Evolutionary conservation across 2,888 invertebrate species (phyloP).

Genomic region (Archaeoteleia sp.): DNA sequence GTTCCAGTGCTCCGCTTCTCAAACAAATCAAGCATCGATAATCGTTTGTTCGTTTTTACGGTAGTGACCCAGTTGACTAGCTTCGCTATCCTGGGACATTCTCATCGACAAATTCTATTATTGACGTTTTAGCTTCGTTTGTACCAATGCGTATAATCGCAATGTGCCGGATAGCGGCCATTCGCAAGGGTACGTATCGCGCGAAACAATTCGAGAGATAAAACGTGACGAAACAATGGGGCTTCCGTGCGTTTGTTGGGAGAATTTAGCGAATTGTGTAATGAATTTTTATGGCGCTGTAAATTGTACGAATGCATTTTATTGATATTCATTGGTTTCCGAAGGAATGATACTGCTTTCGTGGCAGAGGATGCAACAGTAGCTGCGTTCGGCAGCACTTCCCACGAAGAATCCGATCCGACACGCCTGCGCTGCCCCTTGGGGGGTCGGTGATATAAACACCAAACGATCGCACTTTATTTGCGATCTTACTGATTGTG

Average conservation of each 20-base stretch:
- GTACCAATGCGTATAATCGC: slow-evolving; percentile 4
- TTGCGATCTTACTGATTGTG: slow-evolving; percentile 28
- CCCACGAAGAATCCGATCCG: slow-evolving; percentile 67
- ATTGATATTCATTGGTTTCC: too few species aligned
- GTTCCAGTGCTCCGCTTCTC: slow-evolving; percentile 53
- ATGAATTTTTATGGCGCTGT: too few species aligned
- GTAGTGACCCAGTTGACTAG: slow-evolving; percentile 37
- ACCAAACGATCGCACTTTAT: slow-evolving; percentile 26
- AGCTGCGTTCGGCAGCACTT: slow-evolving; percentile 54
- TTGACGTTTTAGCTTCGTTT: slow-evolving; percentile 10
- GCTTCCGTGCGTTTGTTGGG: not conserved
- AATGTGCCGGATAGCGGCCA: slow-evolving; percentile 15
- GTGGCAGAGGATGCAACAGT: slow-evolving; percentile 26
- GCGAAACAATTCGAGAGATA: too few species aligned
- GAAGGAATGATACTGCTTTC: slow-evolving; percentile 17
- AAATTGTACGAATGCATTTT: too few species aligned
- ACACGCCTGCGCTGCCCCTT: slow-evolving; percentile 59
- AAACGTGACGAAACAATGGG: too few species aligned
- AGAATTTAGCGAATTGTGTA: too few species aligned
- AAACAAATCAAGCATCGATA: slow-evolving; percentile 49
- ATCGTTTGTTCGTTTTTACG: slow-evolving; percentile 47
- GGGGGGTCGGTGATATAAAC: slow-evolving; percentile 42
- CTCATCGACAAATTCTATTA: slow-evolving; percentile 33
- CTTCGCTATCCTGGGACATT: slow-evolving; percentile 13
- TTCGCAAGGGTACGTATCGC: too few species aligned